Evolutionary conservation across 2,113 vertebrate genomes (phyloP).

Genomic region (Corvus moneduloides): DNA sequence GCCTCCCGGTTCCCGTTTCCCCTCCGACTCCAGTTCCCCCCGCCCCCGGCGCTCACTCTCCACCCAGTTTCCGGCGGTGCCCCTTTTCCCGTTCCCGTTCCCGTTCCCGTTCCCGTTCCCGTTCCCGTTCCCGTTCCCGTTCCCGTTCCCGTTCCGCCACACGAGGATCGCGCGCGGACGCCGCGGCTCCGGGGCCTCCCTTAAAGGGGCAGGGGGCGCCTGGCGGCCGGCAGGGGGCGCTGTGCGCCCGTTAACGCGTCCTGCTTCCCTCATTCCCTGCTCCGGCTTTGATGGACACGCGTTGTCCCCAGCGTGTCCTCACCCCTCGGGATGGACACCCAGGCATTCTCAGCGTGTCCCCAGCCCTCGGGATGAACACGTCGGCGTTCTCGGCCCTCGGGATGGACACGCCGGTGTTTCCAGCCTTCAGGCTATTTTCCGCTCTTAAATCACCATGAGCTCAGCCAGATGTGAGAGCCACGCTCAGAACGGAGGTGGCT

Average conservation of each 20-base stretch:
- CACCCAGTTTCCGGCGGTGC: too few relatives aligned
- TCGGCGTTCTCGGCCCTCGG: accelerated
- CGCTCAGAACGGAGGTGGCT: neutral
- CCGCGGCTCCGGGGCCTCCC: neutral
- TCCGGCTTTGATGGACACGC: neutral
- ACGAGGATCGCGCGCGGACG: neutral
- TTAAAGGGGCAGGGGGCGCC: neutral
- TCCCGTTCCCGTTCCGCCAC: neutral
- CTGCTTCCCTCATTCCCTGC: accelerated
- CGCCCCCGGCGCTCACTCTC: neutral
- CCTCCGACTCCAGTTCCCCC: neutral
- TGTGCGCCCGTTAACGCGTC: neutral
- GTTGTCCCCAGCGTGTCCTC: neutral
- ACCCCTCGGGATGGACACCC: neutral
- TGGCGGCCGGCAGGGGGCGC: neutral
- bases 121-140: too few relatives aligned
- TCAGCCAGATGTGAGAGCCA: neutral
- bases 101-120: neutral
- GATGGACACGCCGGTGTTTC: neutral
- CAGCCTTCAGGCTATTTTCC: neutral
- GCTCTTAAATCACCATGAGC: neutral
- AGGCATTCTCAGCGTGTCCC: neutral
- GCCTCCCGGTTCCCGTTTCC: neutral
- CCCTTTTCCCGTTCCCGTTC: too few relatives aligned
- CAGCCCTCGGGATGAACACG: neutral